phyloP scores from a whole-genome alignment of 2,113 vertebrate genomes.

The Cyanoderma ruficeps region DNA sequence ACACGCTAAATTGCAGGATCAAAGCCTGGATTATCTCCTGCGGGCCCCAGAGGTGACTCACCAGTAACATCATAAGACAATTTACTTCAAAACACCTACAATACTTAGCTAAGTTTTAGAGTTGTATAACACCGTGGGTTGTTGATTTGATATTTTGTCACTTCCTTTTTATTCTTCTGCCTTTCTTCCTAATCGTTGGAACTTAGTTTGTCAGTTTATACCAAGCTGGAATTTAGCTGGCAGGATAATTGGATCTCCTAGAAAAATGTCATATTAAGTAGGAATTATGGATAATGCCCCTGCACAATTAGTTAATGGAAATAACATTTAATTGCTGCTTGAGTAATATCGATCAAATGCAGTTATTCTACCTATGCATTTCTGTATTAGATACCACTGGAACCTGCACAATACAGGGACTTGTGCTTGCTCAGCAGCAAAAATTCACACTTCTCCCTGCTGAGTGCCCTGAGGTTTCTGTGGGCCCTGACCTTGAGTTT shows the following conservation, averaged over 20 bases:
- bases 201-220: constrained; percentile 59
- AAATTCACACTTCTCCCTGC: background rate
- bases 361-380: constrained; percentile 18
- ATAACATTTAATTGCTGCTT: constrained; percentile 49
- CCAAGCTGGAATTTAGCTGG: constrained; percentile 50
- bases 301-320: constrained; percentile 42
- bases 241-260: constrained; percentile 53
- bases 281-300: constrained; percentile 32
- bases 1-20: background rate
- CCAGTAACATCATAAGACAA: constrained; percentile 43
- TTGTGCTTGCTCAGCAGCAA: background rate
- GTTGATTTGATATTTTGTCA: constrained; percentile 65
- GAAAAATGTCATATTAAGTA: constrained; percentile 43
- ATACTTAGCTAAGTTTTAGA: constrained; percentile 53
- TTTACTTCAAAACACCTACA: constrained; percentile 64
- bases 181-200: constrained; percentile 27
- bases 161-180: constrained; percentile 51
- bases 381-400: background rate
- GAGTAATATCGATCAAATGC: constrained; percentile 14
- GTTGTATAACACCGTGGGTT: constrained; percentile 59
- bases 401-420: background rate
- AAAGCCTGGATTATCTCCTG: constrained; percentile 38
- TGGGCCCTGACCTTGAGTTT: background rate
- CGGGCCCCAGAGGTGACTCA: constrained; percentile 42
- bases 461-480: background rate